Evolutionary conservation across 2,113 vertebrate species (phyloP), one percentile per base, ranked within the genome.

Genomic region (Laticauda laticaudata): DNA sequence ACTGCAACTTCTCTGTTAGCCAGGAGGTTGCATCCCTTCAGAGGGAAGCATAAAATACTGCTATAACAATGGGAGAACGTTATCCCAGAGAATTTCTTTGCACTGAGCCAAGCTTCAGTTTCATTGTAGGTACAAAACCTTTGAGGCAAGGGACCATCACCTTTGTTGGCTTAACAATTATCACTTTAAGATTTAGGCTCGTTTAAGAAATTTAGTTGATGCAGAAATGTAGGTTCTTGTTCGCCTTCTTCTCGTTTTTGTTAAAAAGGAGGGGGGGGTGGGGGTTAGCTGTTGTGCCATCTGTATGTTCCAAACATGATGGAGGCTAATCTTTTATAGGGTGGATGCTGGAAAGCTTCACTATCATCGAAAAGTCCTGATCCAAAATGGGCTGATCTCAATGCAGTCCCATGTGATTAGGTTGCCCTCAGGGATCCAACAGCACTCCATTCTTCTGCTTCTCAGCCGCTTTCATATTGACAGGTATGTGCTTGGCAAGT

Each of bases 321-420:
- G 88, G 4, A 56, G n/a, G 7, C 5, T 21, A 12, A 4, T 39
- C 7, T 39, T 34, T 89, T 34, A 23, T 94, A 99, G 99, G 95
- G 98, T 98, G 2, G 99, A 99, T 61, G 98, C 99, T 29, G 98
- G 99, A 10, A 99, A 99, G 96, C 96, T 99, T 86, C 99, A 99
- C 96, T 99, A 99, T 95, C 97, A 99, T 93, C 97, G 99, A 92
- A 98, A 98, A 93, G 97, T 98, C 2, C 53, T 99, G 91, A 98
- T 99, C 96, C 98, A 94, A 90, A 98, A 99, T 1, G 97, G 98
- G 2, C 98, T 99, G 90, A 97, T 99, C 93, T 98, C 98, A 0
- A 98, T 99, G 97, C 99, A 99, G 97, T 98, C 99, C 0, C 98
- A 99, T 0, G 97, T 98, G 90, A 97, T 98, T 51, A 98, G 98